Evolutionary conservation across 2,888 invertebrate species (phyloP).

Genomic region (Chrysomela aeneicollis): DNA sequence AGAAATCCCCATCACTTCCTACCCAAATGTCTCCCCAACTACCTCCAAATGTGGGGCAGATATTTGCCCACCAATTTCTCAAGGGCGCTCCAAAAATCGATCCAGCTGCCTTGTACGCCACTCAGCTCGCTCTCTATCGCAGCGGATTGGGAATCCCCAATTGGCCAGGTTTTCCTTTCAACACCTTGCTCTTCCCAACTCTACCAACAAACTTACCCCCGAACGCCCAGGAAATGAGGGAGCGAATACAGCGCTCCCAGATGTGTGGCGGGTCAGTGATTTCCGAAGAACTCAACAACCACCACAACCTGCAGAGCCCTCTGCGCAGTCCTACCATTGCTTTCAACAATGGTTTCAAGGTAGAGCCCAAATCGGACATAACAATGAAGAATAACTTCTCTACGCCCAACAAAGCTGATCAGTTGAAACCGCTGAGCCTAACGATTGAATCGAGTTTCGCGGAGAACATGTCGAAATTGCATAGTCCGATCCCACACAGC

Average conservation of each 20-base stretch:
- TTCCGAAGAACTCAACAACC: conserved; percentile 60
- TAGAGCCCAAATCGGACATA: conserved; percentile 43
- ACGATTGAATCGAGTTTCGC: conserved; percentile 53
- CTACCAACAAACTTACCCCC: conserved; percentile 62
- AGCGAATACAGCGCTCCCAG: conserved; percentile 72
- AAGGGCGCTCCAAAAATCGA: conserved; percentile 71
- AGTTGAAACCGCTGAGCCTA: conserved; percentile 64
- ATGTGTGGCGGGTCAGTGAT: conserved; percentile 75
- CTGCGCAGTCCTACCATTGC: conserved; percentile 29
- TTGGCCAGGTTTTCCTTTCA: conserved; percentile 68
- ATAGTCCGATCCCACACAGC: conserved; percentile 59
- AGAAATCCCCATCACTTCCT: conserved; percentile 58
- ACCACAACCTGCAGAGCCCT: conserved; percentile 35
- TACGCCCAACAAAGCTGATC: conserved; percentile 57
- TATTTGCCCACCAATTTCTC: conserved; percentile 74
- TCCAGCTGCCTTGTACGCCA: conserved; percentile 68
- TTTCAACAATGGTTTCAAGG: conserved; percentile 46
- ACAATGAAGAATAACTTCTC: conserved; percentile 38
- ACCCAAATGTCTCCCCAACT: conserved; percentile 35
- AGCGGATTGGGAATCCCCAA: conserved; percentile 60
- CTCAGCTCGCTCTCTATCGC: conserved; percentile 70
- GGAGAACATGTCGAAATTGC: conserved; percentile 51
- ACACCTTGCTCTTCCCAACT: conserved; percentile 72
- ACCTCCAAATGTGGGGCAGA: conserved; percentile 54
- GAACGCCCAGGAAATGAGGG: conserved; percentile 74